Base-by-base conservation (phyloP, 2,888 invertebrate species). In the Drosophila infuscata region DNA sequence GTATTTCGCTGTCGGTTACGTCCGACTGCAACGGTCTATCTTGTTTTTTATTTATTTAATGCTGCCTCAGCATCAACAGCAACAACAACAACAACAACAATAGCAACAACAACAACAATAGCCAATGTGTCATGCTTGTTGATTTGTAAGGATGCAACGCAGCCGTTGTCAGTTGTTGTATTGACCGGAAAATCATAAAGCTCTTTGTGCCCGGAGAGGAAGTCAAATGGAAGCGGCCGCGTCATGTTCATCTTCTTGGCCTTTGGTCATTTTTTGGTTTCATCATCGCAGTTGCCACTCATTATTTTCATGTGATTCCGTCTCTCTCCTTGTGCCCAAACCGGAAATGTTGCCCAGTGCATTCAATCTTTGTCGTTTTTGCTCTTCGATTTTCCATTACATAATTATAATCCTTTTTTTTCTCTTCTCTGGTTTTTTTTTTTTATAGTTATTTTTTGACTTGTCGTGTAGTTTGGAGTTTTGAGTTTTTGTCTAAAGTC, bases 171-270 rank as follows among this genome's bases (percentile, higher is more conserved):
- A 83, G 83, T 87, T 90, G 83, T 87, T 90, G 90, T 90, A 87
- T 90, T 90, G 90, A 90, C 87, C 90, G 87, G 90, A 87, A 87
- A 87, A 90, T 87, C 90, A 90, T 90, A 87, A 90, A 90, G 87
- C 90, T 87, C 89, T 81, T 87, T 87, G 84, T 88, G 73, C 49
- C 20, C 68, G 53, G 38, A 73, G 80, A 88, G 90, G 83, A 74
- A 74, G 79, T 73, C 54, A 58, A 43, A 48, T 69, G 41, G 65
- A 84, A 81, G 79, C 63, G 62, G 68, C 58, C 58, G 65, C 71
- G 78, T 88, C 83, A 88, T 83, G 72, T 60, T 46, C 59, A 62
- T n/a, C 29, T 38, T 38, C 29, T 38, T 38, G 17, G 60, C 54
- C 67, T 17, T 30, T 71, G 64, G 54, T 78, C 81, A 71, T 54